Percentiles rank a stretch among this genome's conserved stretches.
phyloP scores from a whole-genome alignment of 2,113 vertebrate genomes.

The Oryzias javanicus region DNA sequence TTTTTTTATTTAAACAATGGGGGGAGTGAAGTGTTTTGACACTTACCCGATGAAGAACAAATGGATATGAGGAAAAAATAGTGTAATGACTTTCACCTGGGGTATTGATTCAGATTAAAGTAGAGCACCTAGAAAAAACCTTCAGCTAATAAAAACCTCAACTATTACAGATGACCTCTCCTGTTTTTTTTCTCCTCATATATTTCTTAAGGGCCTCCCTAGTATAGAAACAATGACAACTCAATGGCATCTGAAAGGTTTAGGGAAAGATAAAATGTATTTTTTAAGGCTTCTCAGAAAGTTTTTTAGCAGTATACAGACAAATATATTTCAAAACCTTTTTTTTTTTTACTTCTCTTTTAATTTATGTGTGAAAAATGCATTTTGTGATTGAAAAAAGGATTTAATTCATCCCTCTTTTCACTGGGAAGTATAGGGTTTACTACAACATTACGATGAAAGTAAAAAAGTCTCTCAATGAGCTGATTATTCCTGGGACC shows the following conservation, averaged over 20 bases:
- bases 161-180: constrained; percentile 58
- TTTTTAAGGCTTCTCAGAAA: too few relatives aligned
- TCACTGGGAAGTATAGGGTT: too few relatives aligned
- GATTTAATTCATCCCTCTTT: too few relatives aligned
- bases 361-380: too few relatives aligned
- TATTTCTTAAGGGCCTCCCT: constrained; percentile 33
- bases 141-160: constrained; percentile 68
- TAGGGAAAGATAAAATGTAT: too few relatives aligned
- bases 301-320: too few relatives aligned
- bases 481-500: too few relatives aligned
- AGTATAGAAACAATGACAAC: constrained; percentile 21
- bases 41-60: constrained; percentile 51
- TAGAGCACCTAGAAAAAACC: constrained; percentile 57
- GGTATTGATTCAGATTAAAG: constrained; percentile 72
- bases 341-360: too few relatives aligned
- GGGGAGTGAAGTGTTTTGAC: constrained; percentile 53
- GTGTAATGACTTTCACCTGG: constrained; percentile 57
- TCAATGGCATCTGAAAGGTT: constrained; percentile 8
- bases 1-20: constrained; percentile 65
- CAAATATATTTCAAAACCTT: too few relatives aligned
- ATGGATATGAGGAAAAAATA: constrained; percentile 47
- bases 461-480: too few relatives aligned
- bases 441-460: too few relatives aligned
- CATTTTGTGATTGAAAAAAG: too few relatives aligned
- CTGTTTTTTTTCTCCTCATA: constrained; percentile 28